Base-by-base conservation (phyloP, 2,888 invertebrate species). In the Dyspetes luteomarginatus region DNA sequence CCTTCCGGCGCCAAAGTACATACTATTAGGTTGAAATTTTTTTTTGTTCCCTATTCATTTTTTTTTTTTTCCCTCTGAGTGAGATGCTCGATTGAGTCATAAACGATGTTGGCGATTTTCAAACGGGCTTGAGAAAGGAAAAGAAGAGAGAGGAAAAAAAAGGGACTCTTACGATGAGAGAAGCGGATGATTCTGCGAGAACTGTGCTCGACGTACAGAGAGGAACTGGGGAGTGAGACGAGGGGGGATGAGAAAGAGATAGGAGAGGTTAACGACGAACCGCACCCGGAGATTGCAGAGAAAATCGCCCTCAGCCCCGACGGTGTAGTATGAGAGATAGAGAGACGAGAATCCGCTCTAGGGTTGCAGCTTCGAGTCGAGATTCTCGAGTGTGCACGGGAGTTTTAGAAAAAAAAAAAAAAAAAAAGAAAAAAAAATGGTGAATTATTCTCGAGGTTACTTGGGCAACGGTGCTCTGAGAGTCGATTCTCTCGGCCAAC, bases 401-500 rank as follows among this genome's bases (percentile, higher is more conserved):
- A 26, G 19, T 60, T 36, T n/a, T n/a, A 22, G 26, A 22, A 9
- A 50, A 30, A 41, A 26, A 55, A 26, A 36, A 19, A 55, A 52
- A n/a, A 56, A 22, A n/a, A 22, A 28, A 24, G 48, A 48, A 4
- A n/a, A 22, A 74, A 45, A 41, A 74, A 65, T 56, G 58, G 56
- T 56, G 36, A 52, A 65, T 64, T 74, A 74, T 65, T 56, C 64
- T 19, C 19, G 41, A 68, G 55, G 55, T 68, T 55, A 52, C 69
- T 58, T n/a, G 19, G 45, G 69, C 56, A 69, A 69, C 69, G 69
- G 48, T 45, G 69, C 28, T 30, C 58, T 22, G 26, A 45, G 36
- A 69, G 69, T 69, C 58, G 69, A 69, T 69, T 69, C 45, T 45
- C 58, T 69, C 36, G 43, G 28, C 50, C 22, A 69, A 26, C 26